Base-by-base conservation (phyloP, 2,113 vertebrate species). In the Peromyscus leucopus region DNA sequence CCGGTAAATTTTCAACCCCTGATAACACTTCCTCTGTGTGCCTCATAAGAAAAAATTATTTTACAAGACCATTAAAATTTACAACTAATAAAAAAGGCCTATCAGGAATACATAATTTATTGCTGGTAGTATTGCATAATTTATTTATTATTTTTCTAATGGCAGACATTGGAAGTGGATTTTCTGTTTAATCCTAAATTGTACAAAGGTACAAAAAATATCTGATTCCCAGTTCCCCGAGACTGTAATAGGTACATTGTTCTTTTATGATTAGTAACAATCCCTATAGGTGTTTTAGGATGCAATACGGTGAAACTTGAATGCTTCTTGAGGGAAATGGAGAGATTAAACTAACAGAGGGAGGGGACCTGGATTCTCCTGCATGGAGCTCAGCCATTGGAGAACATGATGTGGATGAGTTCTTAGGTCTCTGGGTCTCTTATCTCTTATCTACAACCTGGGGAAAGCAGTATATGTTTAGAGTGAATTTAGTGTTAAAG, bases 381-480 rank as follows among this genome's bases (percentile, higher is more conserved):
- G 9, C 7, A n/a, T 7, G 1, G 24, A 36, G 6, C 9, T 85
- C 10, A 46, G 36, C 61, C 72, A 46, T n/a, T 91, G 5, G 91
- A 74, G 26, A 90, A 5, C 22, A 2, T 2, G 9, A 24, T 15
- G 17, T 55, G 5, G 24, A 17, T 42, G 85, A 36, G 59, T 22
- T 57, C 42, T 80, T 78, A 55, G 31, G 7, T 65, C 63, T 57
- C 48, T 86, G 42, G 4, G 51, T 78, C 31, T 94, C 72, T 57
- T 67, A 11, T 92, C 65, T 24, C 72, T 96, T 59, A 51, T 22
- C 21, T 95, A 28, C 24, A 94, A 93, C 90, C 55, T 91, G 33
- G 86, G 74, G 33, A 91, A 93, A 67, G 80, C 71, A 69, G 76
- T 51, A n/a, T 78, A 89, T 31, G 42, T 61, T 97, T 83, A 72